Base-by-base conservation (phyloP, 2,797 vertebrate genomes). In the Mormyrops boulengeri region DNA sequence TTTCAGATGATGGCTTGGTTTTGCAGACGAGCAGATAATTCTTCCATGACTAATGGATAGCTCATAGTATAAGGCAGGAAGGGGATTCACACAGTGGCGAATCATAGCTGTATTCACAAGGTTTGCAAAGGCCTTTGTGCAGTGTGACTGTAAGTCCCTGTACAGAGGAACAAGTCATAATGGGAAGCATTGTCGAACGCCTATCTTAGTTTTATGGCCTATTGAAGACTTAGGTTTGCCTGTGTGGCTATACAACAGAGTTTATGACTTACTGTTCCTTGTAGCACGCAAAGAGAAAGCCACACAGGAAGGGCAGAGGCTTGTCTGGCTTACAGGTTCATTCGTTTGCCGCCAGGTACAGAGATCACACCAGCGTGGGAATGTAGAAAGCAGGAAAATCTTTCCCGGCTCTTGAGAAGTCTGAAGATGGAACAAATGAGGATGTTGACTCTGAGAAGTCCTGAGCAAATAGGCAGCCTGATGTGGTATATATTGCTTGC, bases 341-440 rank as follows among this genome's bases (percentile, higher is more conserved):
- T 87, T 90, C 38, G 90, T 91, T 92, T 92, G 88, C 89, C 91
- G 91, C 89, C 2, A 50, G 90, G 92, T 91, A 88, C 91, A 90
- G 91, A 93, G 92, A 90, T 92, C 91, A 91, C 26, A 8, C 53
- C 9, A 50, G 26, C 82, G 86, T 85, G 88, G 47, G 85, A 86
- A 84, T 49, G 89, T 19, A 66, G 44, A 50, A 41, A 55, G 14
- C 26, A 85, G 47, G 8, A 53, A 84, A 41, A 85, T 38, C 47
- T 34, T 80, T 90, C 7, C 52, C 14, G 7, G 86, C 38, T 50
- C 17, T 87, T 66, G 66, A 89, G 66, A 88, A 88, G 38, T 87
- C 47, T 50, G 84, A 47, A 80, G 84, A 52, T 80, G 30, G 77
- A 38, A 62, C 89, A 50, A 17, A 17, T 60, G 44, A 88, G 77